Evolutionary conservation across 2,888 invertebrate genomes (phyloP).

Genomic region (Cistogaster globosa): DNA sequence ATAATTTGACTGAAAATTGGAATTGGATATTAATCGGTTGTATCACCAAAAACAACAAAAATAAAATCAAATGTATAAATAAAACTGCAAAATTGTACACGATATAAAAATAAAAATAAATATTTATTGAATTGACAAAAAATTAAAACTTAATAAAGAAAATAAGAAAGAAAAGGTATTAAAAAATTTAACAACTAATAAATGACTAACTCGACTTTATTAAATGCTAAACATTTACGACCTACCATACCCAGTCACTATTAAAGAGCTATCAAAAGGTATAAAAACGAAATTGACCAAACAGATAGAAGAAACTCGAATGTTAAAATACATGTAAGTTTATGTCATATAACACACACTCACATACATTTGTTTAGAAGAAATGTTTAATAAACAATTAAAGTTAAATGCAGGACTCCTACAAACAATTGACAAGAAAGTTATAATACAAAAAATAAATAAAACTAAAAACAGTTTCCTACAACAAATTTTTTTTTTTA

Average conservation of each 20-base stretch:
- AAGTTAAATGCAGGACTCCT: constrained; percentile 52
- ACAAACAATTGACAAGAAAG: constrained; percentile 64
- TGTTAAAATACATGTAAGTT: constrained; percentile 58
- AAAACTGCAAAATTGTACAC: constrained; percentile 60
- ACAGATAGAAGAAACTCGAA: constrained; percentile 32
- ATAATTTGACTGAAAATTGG: constrained; percentile 38
- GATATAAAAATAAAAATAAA: constrained; percentile 67
- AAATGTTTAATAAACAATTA: constrained; percentile 55
- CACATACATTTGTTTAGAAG: background rate
- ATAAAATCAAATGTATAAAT: constrained; percentile 53
- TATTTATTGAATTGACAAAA: constrained; percentile 58
- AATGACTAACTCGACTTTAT: constrained; percentile 40
- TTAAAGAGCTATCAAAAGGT: constrained; percentile 58
- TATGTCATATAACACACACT: constrained; percentile 21
- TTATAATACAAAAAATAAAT: background rate
- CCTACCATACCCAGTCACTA: constrained; percentile 61
- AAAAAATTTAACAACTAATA: constrained; percentile 46
- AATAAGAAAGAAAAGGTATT: constrained; percentile 20
- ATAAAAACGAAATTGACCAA: constrained; percentile 61
- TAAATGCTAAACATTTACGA: constrained; percentile 56
- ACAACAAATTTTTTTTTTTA: constrained; percentile 27
- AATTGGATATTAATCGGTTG: constrained; percentile 33
- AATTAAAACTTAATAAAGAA: constrained; percentile 38
- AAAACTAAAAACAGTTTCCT: background rate
- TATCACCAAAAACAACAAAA: constrained; percentile 35